Evolutionary conservation across 2,888 invertebrate genomes (phyloP).

Genomic region (Chalcosyrphus nemorum): DNA sequence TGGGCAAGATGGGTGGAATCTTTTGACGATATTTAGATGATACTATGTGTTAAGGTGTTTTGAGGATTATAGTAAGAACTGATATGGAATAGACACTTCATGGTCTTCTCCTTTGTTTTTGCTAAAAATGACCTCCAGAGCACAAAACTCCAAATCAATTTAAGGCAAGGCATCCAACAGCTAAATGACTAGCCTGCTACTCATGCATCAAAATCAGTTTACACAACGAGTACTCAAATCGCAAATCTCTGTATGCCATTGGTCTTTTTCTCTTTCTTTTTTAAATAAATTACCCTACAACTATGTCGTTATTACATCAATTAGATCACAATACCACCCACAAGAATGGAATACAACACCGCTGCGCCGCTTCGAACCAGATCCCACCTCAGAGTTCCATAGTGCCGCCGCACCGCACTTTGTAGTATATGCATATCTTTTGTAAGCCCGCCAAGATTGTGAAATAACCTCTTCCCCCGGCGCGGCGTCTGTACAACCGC

Average conservation of each 20-base stretch:
- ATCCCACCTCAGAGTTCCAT: slow-evolving; percentile 16
- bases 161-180: too few species aligned
- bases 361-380: background rate
- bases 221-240: too few species aligned
- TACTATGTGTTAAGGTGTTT: too few species aligned
- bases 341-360: slow-evolving; percentile 25
- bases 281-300: slow-evolving; percentile 16
- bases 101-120: too few species aligned
- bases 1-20: too few species aligned
- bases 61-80: too few species aligned
- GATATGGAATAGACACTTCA: too few species aligned
- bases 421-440: slow-evolving; percentile 15
- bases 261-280: too few species aligned
- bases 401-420: background rate
- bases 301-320: slow-evolving; percentile 42
- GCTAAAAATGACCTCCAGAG: too few species aligned
- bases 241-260: background rate
- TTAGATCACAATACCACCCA: slow-evolving; percentile 67
- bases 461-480: slow-evolving; percentile 43
- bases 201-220: background rate
- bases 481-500: background rate
- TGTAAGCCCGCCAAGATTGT: slow-evolving; percentile 56
- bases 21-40: too few species aligned
- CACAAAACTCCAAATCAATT: too few species aligned
- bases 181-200: background rate